Percentiles rank a stretch among this genome's conserved stretches.
Conservation (phyloP, 2,888 invertebrate species). For the Mythimna vitellina region DNA sequence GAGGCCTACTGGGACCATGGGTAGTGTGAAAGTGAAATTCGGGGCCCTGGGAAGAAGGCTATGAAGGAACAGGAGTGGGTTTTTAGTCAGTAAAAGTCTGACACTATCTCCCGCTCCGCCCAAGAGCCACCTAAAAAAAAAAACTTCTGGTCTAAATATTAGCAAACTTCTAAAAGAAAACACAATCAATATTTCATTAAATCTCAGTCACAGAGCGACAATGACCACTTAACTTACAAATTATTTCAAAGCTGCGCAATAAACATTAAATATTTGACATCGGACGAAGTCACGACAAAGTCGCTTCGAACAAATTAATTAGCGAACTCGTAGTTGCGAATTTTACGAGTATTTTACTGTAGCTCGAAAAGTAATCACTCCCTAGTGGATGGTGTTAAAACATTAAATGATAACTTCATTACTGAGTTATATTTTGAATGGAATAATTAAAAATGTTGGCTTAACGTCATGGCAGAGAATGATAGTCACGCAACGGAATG, state of each 20-base stretch:
- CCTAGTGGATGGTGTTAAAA: slow-evolving; percentile 54
- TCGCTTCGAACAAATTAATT: slow-evolving; percentile 61
- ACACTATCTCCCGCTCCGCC: too few relatives aligned
- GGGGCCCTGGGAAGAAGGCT: too few relatives aligned
- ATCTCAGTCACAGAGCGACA: slow-evolving; percentile 25
- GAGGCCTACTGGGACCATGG: too few relatives aligned
- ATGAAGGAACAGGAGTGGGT: too few relatives aligned
- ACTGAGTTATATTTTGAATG: slow-evolving; percentile 61
- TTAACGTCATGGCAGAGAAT: slow-evolving; percentile 48
- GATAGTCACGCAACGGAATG: slow-evolving; percentile 55
- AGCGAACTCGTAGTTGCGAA: slow-evolving; percentile 52
- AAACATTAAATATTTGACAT: slow-evolving; percentile 58
- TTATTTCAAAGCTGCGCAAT: slow-evolving; percentile 55
- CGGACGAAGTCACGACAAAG: slow-evolving; percentile 52
- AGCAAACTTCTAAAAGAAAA: slow-evolving; percentile 10
- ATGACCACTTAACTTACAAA: slow-evolving; percentile 54
- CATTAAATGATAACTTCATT: slow-evolving; percentile 66
- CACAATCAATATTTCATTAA: slow-evolving; percentile 49
- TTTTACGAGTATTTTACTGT: slow-evolving; percentile 60
- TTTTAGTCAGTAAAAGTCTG: too few relatives aligned
- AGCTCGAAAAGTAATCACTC: slow-evolving; percentile 61
- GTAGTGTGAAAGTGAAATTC: too few relatives aligned
- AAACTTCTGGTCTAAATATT: not conserved
- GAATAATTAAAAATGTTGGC: slow-evolving; percentile 61
- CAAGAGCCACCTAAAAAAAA: too few relatives aligned